A percentile compares a stretch with the other conserved stretches of the same genome.
Conservation (phyloP, 2,888 invertebrate genomes). For the Cheilosia grossa region DNA sequence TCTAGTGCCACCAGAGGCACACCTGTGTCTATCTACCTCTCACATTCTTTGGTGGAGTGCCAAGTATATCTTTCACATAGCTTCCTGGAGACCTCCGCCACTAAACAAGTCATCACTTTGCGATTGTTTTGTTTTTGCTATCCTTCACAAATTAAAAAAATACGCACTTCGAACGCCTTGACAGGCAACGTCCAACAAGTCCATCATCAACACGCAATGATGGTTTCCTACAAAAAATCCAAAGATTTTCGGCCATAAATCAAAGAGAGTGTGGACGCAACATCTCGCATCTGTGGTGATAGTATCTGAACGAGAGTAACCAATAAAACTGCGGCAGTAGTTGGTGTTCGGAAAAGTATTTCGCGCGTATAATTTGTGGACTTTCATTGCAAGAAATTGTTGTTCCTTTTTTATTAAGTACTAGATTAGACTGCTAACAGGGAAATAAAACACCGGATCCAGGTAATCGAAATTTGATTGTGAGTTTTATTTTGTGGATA, state of each 20-base stretch:
- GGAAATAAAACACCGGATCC: slow-evolving; percentile 26
- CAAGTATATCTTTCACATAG: no score
- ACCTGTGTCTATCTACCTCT: no score
- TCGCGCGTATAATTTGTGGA: slow-evolving; percentile 17
- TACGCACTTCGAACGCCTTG: not conserved
- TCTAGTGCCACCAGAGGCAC: no score
- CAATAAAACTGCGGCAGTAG: slow-evolving; percentile 28
- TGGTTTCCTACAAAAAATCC: not conserved
- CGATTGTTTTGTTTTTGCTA: not conserved
- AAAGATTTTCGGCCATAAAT: slow-evolving; percentile 50
- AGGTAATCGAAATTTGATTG: slow-evolving; percentile 29
- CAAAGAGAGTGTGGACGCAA: slow-evolving; percentile 31
- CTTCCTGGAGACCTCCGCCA: not conserved
- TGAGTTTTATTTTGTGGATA: slow-evolving; percentile 26
- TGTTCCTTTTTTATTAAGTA: not conserved
- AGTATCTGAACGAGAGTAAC: slow-evolving; percentile 13
- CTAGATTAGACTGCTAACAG: slow-evolving; percentile 7
- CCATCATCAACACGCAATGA: slow-evolving; percentile 35
- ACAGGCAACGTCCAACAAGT: slow-evolving; percentile 45
- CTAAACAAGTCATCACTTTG: slow-evolving; percentile 4
- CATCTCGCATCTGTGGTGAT: not conserved
- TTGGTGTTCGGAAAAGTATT: slow-evolving; percentile 3
- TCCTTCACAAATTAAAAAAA: not conserved
- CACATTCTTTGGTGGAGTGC: no score
- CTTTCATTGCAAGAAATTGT: slow-evolving; percentile 20